A percentile compares a stretch with the other conserved stretches of the same genome.
Conservation (phyloP, 1,140 invertebrate genomes). For the Goniozus legneri region DNA sequence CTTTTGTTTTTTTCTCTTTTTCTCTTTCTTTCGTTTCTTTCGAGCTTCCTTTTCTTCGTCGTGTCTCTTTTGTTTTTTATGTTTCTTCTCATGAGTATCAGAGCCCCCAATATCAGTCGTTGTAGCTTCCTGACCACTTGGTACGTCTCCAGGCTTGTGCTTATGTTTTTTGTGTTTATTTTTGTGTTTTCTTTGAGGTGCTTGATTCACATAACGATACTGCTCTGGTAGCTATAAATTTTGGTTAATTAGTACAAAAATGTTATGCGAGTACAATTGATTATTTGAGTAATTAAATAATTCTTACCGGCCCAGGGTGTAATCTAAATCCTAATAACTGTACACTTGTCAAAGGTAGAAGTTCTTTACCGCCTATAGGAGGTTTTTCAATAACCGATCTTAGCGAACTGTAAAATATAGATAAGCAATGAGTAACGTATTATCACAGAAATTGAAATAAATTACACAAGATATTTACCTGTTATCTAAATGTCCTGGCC, state of each 20-base stretch:
- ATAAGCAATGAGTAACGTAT: background rate
- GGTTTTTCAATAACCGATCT: constrained; percentile 95
- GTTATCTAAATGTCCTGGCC: constrained; percentile 72
- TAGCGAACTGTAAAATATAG: constrained; percentile 68
- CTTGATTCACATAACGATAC: constrained; percentile 88
- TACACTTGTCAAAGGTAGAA: constrained; percentile 80
- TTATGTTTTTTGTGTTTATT: constrained; percentile 95
- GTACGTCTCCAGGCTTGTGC: constrained; percentile 75
- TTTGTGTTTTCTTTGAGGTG: constrained; percentile 89
- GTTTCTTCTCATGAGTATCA: constrained; percentile 90
- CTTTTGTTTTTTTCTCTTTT: constrained; percentile 91
- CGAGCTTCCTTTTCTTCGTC: constrained; percentile 90
- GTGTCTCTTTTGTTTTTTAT: constrained; percentile 91
- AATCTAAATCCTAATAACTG: constrained; percentile 91
- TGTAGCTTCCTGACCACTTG: constrained; percentile 67
- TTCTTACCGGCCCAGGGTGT: constrained; percentile 88
- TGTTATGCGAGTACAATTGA: background rate
- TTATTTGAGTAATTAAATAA: constrained; percentile 10
- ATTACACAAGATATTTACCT: constrained; percentile 53
- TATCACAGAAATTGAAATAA: constrained; percentile 1
- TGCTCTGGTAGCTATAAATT: constrained; percentile 82
- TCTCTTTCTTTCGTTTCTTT: constrained; percentile 93
- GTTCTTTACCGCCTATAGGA: constrained; percentile 92
- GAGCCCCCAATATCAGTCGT: constrained; percentile 62
- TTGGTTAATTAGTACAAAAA: background rate